Evolutionary conservation across 2,888 invertebrate species (phyloP).

Genomic region (Lithodes maja): DNA sequence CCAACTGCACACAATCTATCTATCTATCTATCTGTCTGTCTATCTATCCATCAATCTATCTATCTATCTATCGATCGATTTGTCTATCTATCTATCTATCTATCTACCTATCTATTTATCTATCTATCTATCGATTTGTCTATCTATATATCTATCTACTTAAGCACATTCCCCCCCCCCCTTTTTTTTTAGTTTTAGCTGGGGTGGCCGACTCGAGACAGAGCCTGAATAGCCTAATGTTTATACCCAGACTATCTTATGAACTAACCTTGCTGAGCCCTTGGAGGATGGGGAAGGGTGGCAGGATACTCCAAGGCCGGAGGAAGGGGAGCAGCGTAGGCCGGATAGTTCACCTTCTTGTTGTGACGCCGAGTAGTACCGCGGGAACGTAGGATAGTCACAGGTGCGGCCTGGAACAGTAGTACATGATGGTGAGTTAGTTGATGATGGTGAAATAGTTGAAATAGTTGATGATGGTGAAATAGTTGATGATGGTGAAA

Average conservation of each 20-base stretch:
- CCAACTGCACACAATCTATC: no score
- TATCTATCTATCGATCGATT: no score
- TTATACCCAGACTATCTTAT: no score
- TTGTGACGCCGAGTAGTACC: background rate
- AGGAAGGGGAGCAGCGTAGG: background rate
- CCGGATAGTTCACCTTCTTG: slow-evolving; percentile 12
- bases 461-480: background rate
- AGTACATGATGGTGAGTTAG: background rate
- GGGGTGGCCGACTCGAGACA: no score
- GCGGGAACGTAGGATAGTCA: background rate
- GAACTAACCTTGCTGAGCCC: no score
- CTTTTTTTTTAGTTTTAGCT: background rate
- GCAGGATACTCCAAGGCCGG: no score
- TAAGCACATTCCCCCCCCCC: background rate
- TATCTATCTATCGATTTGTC: background rate
- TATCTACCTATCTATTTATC: no score
- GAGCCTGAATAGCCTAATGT: no score
- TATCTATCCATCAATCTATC: no score
- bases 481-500: background rate
- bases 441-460: background rate
- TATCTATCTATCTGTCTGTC: no score
- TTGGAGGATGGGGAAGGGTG: no score
- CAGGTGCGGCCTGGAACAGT: background rate
- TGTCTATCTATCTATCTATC: background rate
- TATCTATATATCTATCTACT: background rate